Evolutionary conservation across 2,888 invertebrate species (phyloP).

Genomic region (Tuta absoluta): DNA sequence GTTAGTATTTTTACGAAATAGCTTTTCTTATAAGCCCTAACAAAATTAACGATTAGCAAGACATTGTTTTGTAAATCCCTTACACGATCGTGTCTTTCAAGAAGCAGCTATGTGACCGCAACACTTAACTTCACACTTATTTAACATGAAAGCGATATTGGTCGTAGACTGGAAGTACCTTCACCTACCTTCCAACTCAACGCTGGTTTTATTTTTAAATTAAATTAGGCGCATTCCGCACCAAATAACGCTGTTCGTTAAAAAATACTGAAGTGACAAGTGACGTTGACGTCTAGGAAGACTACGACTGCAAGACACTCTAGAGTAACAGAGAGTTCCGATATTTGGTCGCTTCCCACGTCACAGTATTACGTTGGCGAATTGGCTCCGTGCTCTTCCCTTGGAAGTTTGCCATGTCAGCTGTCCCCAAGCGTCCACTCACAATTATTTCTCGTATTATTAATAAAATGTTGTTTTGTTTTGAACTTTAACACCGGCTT

Average conservation of each 20-base stretch:
- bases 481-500: constrained; percentile 61
- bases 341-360: constrained; percentile 36
- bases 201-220: background rate
- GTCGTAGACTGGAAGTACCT: background rate
- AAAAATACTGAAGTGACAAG: constrained; percentile 21
- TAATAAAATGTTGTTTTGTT: constrained; percentile 75
- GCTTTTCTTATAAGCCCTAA: background rate
- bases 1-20: background rate
- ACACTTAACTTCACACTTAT: background rate
- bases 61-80: background rate
- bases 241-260: constrained; percentile 1
- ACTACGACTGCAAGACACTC: background rate
- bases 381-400: constrained; percentile 49
- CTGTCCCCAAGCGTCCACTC: constrained; percentile 64
- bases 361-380: constrained; percentile 42
- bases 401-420: constrained; percentile 60
- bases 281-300: constrained; percentile 19
- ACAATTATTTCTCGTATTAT: constrained; percentile 62
- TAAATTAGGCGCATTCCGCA: background rate
- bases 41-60: background rate
- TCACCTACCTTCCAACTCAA: background rate
- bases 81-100: background rate
- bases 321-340: constrained; percentile 27
- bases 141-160: background rate
- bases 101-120: background rate